A percentile compares a stretch with the other conserved stretches of the same genome.
Conservation (phyloP, 2,888 invertebrate species). For the Hydriomena furcata region DNA sequence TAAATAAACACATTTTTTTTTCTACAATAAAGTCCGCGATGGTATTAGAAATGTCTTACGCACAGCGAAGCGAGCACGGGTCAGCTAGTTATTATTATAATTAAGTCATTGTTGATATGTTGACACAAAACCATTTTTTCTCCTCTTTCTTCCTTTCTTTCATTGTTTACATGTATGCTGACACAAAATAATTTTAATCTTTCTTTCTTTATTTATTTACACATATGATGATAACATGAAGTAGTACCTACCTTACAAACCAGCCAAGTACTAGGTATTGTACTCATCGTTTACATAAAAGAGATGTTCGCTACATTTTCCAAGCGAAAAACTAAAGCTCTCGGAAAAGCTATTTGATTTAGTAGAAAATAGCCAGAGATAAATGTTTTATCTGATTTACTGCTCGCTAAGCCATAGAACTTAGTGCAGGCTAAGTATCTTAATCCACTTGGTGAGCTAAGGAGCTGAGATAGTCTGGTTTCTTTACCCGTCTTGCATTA, state of each 20-base stretch:
- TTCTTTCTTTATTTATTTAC: too few species aligned
- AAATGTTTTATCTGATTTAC: conserved; percentile 32
- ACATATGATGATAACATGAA: too few species aligned
- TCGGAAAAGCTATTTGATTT: conserved; percentile 23
- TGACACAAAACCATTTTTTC: too few species aligned
- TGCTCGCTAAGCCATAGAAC: conserved; percentile 19
- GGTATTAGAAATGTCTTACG: too few species aligned
- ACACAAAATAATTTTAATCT: too few species aligned
- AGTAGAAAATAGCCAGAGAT: conserved; percentile 29
- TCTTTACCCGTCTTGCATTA: conserved; percentile 25
- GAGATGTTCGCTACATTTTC: background rate
- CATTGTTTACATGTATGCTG: too few species aligned
- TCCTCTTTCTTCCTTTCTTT: too few species aligned
- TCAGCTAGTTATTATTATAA: too few species aligned
- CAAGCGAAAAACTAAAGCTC: background rate
- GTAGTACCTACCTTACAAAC: background rate
- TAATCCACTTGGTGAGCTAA: conserved; percentile 20
- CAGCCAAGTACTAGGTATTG: background rate
- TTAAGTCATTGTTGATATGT: too few species aligned
- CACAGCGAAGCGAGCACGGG: too few species aligned
- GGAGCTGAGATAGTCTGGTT: conserved; percentile 23
- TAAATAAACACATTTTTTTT: too few species aligned
- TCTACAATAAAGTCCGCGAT: too few species aligned
- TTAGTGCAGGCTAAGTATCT: conserved; percentile 16
- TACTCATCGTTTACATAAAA: background rate